These are phyloP conservation scores for Coccyzus lansbergi DNA, from an alignment of 2,797 vertebrate genomes.

Conservation along the genomic window DNA sequence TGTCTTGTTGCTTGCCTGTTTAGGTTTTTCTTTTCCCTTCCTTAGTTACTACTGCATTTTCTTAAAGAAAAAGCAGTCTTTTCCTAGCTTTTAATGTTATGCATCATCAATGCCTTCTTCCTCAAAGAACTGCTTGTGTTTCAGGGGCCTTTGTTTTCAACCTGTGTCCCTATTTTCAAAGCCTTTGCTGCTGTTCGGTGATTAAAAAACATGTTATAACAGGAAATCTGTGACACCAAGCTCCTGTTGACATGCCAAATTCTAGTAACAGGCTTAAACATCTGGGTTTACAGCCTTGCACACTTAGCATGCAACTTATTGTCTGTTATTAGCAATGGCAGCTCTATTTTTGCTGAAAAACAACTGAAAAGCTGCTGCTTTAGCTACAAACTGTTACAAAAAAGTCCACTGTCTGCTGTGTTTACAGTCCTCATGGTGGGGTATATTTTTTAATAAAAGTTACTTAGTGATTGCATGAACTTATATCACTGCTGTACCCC, in stretches of 20 bases:
- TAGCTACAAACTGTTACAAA: not conserved
- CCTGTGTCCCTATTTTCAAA: not conserved
- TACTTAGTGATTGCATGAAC: not conserved
- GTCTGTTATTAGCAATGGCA: not conserved
- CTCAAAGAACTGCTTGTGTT: not conserved
- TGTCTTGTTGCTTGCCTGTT: not conserved
- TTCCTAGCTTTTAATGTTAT: not conserved
- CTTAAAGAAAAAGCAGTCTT: not conserved
- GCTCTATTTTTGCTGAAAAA: not conserved
- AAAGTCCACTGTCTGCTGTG: not conserved
- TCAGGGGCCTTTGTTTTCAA: not conserved
- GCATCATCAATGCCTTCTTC: not conserved
- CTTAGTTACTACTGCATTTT: not conserved
- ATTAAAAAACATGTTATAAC: not conserved
- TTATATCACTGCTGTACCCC: not conserved
- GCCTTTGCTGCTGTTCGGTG: not conserved
- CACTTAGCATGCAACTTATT: not conserved
- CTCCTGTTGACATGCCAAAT: not conserved
- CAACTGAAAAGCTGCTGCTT: not conserved
- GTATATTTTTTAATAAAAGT: not conserved
- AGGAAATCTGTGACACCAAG: not conserved
- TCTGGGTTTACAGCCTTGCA: not conserved
- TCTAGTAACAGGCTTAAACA: not conserved
- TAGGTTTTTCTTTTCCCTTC: too few relatives aligned
- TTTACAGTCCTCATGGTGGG: not conserved